These are phyloP conservation scores for Chrysolina americana DNA, from an alignment of 2,888 invertebrate genomes.

Conservation along the genomic window DNA sequence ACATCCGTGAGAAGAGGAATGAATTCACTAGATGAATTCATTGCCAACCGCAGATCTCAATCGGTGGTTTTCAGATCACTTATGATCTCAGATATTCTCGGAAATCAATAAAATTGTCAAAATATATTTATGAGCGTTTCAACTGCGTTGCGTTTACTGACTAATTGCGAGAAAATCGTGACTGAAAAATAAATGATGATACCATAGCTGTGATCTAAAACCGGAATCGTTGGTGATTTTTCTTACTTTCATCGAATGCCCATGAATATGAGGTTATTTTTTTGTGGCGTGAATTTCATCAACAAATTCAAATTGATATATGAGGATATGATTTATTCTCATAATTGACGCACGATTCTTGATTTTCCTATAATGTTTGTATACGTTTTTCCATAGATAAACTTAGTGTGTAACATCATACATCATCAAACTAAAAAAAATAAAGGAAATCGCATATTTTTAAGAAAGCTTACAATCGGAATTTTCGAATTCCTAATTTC, in stretches of 20 bases:
- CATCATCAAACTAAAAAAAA: no score
- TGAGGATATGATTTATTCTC: background rate
- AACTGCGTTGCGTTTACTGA: constrained; percentile 2
- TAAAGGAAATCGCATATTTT: no score
- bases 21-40: background rate
- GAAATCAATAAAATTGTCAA: constrained; percentile 23
- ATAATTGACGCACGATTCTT: background rate
- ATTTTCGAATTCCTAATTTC: no score
- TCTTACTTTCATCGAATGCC: constrained; percentile 12
- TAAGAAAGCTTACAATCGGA: no score
- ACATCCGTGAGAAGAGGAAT: constrained; percentile 13
- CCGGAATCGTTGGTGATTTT: constrained; percentile 13
- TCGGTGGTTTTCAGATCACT: constrained; percentile 17
- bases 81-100: constrained; percentile 14
- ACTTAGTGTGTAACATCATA: no score
- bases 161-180: constrained; percentile 18
- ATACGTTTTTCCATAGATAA: no score
- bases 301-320: background rate
- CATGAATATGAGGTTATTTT: constrained; percentile 16
- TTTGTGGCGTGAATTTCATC: constrained; percentile 13
- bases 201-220: constrained; percentile 10
- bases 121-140: constrained; percentile 14
- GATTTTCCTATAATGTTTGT: no score
- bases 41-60: constrained; percentile 13
- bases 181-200: constrained; percentile 15